These are phyloP conservation scores for Glaucopsyche alexis DNA, from an alignment of 2,888 invertebrate genomes.

Conservation along the genomic window DNA sequence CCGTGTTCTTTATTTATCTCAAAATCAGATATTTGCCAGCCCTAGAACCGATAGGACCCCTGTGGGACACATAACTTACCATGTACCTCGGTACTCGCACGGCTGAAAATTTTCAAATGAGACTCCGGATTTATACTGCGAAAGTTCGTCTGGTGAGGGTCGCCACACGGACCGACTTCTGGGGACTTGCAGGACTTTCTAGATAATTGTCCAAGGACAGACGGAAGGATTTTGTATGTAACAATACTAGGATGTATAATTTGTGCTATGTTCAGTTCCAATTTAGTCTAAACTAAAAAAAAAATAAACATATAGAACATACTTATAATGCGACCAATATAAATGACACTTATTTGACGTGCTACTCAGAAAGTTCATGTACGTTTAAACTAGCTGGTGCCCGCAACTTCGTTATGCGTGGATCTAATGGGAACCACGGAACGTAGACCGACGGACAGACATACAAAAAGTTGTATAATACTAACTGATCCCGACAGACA, in stretches of 20 bases:
- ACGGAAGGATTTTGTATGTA: too few relatives aligned
- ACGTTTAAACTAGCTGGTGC: too few relatives aligned
- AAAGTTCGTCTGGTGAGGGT: constrained; percentile 5
- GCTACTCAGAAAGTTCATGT: not conserved
- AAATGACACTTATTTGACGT: not conserved
- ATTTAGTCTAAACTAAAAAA: too few relatives aligned
- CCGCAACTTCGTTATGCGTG: too few relatives aligned
- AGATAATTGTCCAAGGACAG: not conserved
- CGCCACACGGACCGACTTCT: constrained; percentile 10
- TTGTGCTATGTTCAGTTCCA: too few relatives aligned
- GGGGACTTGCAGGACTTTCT: not conserved
- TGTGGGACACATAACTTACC: constrained; percentile 17
- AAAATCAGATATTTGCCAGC: not conserved
- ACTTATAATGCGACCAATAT: too few relatives aligned
- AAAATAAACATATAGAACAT: too few relatives aligned
- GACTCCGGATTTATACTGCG: constrained; percentile 30
- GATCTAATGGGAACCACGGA: too few relatives aligned
- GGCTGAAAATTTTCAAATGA: constrained; percentile 32
- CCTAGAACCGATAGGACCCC: not conserved
- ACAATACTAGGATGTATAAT: too few relatives aligned
- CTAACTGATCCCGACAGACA: too few relatives aligned
- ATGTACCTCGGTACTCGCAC: constrained; percentile 24
- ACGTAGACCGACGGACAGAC: too few relatives aligned
- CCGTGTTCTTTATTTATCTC: not conserved
- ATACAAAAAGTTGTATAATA: too few relatives aligned